Evolutionary conservation across 2,888 invertebrate species (phyloP), one percentile per base, ranked within the genome.

Genomic region (Tricholauxania praeusta): DNA sequence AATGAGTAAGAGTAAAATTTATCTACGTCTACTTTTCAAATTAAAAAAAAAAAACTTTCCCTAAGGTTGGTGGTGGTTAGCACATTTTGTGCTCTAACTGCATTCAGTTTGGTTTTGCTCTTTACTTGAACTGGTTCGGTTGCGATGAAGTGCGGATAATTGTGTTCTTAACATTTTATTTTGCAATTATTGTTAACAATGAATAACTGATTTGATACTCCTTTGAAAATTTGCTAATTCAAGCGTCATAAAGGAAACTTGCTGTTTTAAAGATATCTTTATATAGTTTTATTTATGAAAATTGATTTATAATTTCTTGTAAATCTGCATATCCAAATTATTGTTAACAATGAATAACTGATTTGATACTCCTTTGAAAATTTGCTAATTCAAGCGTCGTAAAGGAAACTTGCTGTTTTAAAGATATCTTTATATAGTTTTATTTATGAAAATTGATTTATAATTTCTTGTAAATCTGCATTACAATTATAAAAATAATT

Each of bases 101-200:
- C 22, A 53, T 47, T 70, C 22, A 70, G 70, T 70, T 48, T 22
- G 14, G 12, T 49, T 32, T 19, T 10, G n/a, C 53, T 70, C 70
- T 62, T 14, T 52, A 17, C 53, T n/a, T 62, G 52, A 39, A 19
- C 8, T 17, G 32, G 53, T 47, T 63, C 32, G 15, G n/a, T 62
- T 15, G n/a, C 22, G 7, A n/a, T n/a, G 68, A 12, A 49, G 53
- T 19, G 39, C 14, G 39, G 39, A 15, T 22, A 22, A 5, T n/a
- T n/a, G 19, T 47, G 59, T 60, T 28, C 10, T n/a, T 3, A 32
- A n/a, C 60, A 22, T 59, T 68, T 62, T n/a, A 63, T 17, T 39
- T 65, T 22, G 12, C n/a, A 32, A 39, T 39, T 17, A 14, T 63
- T 32, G 17, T 14, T n/a, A 63, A 63, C 17, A 63, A 12, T 63